Evolutionary conservation across 2,888 invertebrate species (phyloP).

Genomic region (Steinernema carpocapsae): DNA sequence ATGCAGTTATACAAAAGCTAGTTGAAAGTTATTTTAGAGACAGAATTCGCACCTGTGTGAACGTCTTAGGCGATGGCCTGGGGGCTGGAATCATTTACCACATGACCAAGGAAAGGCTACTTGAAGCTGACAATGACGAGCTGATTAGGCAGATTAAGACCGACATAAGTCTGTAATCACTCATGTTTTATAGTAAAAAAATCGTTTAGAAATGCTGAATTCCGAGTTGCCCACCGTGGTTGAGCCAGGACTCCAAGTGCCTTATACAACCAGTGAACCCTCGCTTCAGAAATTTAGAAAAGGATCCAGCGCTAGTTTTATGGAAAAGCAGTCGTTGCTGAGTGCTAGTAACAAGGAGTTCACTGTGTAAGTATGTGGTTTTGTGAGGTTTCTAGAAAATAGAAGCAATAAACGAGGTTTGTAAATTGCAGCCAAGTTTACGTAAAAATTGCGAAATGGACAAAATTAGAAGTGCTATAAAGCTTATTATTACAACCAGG

Average conservation of each 20-base stretch:
- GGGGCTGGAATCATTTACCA: slow-evolving; percentile 69
- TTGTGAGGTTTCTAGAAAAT: too few relatives aligned
- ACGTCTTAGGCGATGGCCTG: slow-evolving; percentile 67
- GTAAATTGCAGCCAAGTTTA: too few relatives aligned
- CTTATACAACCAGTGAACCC: background rate
- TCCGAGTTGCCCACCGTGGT: slow-evolving; percentile 44
- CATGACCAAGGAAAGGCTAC: slow-evolving; percentile 56
- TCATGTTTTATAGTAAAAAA: background rate
- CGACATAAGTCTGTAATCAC: slow-evolving; percentile 58
- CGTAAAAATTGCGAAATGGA: too few relatives aligned
- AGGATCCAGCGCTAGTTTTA: slow-evolving; percentile 7
- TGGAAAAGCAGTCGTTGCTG: slow-evolving; percentile 49
- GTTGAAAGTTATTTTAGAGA: slow-evolving; percentile 51
- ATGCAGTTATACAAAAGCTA: background rate
- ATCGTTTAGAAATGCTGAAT: slow-evolving; percentile 42
- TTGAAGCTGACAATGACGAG: slow-evolving; percentile 66
- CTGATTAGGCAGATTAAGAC: slow-evolving; percentile 62
- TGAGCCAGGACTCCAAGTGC: background rate
- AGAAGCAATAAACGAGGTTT: too few relatives aligned
- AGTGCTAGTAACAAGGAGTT: slow-evolving; percentile 52
- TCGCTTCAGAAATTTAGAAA: slow-evolving; percentile 16
- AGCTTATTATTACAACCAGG: too few relatives aligned
- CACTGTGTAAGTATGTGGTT: slow-evolving; percentile 43
- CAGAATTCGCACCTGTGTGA: slow-evolving; percentile 67
- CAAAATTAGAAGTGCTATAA: too few relatives aligned